Base-by-base conservation (phyloP, 2,113 vertebrate genomes). In the Bombycilla garrulus region DNA sequence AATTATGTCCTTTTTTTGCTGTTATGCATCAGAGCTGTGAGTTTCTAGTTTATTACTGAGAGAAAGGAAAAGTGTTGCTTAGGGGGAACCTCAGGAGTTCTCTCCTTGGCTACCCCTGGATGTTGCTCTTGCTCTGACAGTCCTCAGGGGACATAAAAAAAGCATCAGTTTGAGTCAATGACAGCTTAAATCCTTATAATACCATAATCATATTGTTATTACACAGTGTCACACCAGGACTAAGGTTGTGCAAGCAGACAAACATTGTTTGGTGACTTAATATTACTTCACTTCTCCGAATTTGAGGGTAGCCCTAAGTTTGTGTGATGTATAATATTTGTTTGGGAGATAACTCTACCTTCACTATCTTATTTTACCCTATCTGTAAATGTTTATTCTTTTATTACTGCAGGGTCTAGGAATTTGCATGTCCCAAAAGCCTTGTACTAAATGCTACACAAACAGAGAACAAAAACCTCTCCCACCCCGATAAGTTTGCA, bases 1-100 rank as follows among this genome's bases (percentile, higher is more conserved):
- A 96, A 72, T 91, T 91, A 95, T 85, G 42, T 69, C 58, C n/a
- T 16, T 64, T 93, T 93, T 90, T 65, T 84, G 29, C 56, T 71
- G 21, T 73, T 89, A 79, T 61, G 91, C 45, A 81, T 91, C 58
- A 90, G 87, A 72, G 36, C n/a, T 79, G 36, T 45, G 54, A 84
- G 23, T 80, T 94, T 86, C 45, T 69, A 58, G 81, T 91, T 76
- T 78, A 85, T 65, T 78, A 62, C 23, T 15, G 18, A 82, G 50
- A 90, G 57, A 89, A 93, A 40, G 60, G 40, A 54, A 54, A 86
- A 74, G 2, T n/a, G 33, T 67, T 87, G 22, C 84, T 71, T n/a
- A 12, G 9, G 11, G 40, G 10, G 3, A 15, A 69, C 28, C 71
- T 77, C 28, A 2, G 74, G 54, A 91, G 25, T 69, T 10, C 35